Evolutionary conservation across 2,113 vertebrate species (phyloP).

Genomic region (Phalacrocorax aristotelis): DNA sequence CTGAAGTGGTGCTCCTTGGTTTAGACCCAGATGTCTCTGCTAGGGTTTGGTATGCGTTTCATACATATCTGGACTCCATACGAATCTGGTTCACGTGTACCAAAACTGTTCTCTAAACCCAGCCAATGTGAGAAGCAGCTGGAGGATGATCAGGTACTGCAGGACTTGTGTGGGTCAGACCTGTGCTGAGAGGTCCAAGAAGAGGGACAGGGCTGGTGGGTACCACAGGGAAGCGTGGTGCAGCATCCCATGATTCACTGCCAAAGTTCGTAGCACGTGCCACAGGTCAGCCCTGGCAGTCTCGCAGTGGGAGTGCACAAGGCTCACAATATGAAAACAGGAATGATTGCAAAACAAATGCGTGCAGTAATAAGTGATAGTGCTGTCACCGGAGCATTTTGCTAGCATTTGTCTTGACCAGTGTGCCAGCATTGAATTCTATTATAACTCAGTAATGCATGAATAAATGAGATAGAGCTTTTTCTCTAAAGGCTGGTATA

Average conservation of each 20-base stretch:
- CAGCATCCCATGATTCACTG: neutral
- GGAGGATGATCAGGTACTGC: neutral
- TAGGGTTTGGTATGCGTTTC: neutral
- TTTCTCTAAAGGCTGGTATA: neutral
- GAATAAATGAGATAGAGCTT: slow-evolving; percentile 18
- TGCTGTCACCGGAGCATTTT: neutral
- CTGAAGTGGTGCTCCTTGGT: neutral
- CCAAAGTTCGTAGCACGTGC: neutral
- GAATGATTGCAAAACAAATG: neutral
- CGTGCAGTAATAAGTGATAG: neutral
- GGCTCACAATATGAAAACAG: neutral
- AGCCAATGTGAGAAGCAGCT: neutral
- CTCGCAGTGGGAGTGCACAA: neutral
- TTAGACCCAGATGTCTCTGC: neutral
- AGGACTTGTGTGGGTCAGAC: neutral
- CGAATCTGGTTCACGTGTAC: rapidly evolving
- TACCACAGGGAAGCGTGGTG: rapidly evolving
- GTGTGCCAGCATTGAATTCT: slow-evolving; percentile 3
- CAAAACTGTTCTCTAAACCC: neutral
- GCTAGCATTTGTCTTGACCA: slow-evolving; percentile 24
- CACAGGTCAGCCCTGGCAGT: neutral
- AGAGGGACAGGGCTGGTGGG: neutral
- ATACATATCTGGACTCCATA: rapidly evolving
- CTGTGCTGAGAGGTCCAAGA: neutral
- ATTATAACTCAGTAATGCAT: slow-evolving; percentile 10